These are phyloP conservation scores for Melanotaenia trifasciata DNA, from an alignment of 2,797 vertebrate genomes.

Conservation along the genomic window DNA sequence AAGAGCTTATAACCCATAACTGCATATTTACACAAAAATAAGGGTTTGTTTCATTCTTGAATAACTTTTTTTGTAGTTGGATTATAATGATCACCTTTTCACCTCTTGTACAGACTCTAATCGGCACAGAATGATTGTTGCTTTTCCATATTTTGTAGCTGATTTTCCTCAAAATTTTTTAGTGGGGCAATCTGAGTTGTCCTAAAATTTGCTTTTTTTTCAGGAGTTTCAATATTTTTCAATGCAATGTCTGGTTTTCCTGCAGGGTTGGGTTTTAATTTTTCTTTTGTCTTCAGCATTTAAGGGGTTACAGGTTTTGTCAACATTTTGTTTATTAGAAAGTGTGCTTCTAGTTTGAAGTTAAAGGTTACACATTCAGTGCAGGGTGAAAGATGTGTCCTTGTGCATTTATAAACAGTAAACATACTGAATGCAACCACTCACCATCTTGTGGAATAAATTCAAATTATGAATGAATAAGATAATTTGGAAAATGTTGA, in stretches of 20 bases:
- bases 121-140: constrained; percentile 2
- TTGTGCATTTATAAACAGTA: constrained; percentile 18
- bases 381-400: neutral
- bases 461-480: constrained; percentile 9
- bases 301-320: neutral
- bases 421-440: constrained; percentile 4
- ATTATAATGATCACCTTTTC: constrained; percentile 35
- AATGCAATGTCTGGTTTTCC: neutral
- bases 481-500: constrained; percentile 20
- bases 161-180: neutral
- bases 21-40: constrained; percentile 36
- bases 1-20: constrained; percentile 15
- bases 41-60: constrained; percentile 46
- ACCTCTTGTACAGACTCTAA: constrained; percentile 50
- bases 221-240: neutral
- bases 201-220: neutral
- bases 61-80: constrained; percentile 23
- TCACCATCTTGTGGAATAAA: constrained; percentile 30
- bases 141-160: neutral
- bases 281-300: neutral
- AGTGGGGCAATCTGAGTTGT: neutral
- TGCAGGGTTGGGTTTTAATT: neutral
- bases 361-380: constrained; percentile 1
- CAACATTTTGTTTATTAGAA: constrained; percentile 11
- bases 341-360: constrained; percentile 12